phyloP scores from a whole-genome alignment of 2,113 vertebrate genomes.

The Phalacrocorax brasilianus region DNA sequence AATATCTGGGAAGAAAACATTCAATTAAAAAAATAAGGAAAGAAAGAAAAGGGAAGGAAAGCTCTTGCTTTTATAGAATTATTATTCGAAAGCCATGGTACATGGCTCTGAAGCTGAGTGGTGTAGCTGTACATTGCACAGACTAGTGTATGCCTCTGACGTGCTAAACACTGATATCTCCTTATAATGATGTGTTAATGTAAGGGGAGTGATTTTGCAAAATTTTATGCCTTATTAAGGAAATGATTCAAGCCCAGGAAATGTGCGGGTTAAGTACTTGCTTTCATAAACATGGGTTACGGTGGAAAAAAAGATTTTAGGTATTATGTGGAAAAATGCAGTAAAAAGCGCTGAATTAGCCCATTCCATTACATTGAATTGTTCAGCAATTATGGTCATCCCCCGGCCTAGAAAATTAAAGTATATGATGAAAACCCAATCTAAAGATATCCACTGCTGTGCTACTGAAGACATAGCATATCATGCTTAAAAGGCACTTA shows the following conservation, averaged over 20 bases:
- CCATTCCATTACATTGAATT: constrained; percentile 62
- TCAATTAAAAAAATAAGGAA: not conserved
- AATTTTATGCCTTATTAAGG: constrained; percentile 63
- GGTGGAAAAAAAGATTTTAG: constrained; percentile 56
- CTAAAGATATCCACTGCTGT: constrained; percentile 53
- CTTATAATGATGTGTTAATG: constrained; percentile 45
- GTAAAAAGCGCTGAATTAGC: constrained; percentile 65
- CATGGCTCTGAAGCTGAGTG: not conserved
- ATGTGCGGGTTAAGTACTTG: constrained; percentile 68
- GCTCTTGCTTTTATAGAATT: not conserved
- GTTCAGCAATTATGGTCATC: constrained; percentile 69
- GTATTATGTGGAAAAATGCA: constrained; percentile 67
- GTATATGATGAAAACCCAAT: constrained; percentile 67
- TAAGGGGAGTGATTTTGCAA: constrained; percentile 46
- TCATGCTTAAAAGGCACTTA: constrained; percentile 41
- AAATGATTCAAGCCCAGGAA: constrained; percentile 67
- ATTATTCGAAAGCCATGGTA: not conserved
- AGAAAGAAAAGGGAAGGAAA: not conserved
- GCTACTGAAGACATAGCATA: constrained; percentile 12
- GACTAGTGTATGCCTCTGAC: not conserved
- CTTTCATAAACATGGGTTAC: constrained; percentile 66
- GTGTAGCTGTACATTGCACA: constrained; percentile 35
- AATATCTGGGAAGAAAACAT: not conserved
- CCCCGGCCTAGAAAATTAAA: constrained; percentile 63
- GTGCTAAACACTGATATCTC: constrained; percentile 16